Conservation (phyloP, 2,113 vertebrate genomes). For the Boleophthalmus pectinirostris region DNA sequence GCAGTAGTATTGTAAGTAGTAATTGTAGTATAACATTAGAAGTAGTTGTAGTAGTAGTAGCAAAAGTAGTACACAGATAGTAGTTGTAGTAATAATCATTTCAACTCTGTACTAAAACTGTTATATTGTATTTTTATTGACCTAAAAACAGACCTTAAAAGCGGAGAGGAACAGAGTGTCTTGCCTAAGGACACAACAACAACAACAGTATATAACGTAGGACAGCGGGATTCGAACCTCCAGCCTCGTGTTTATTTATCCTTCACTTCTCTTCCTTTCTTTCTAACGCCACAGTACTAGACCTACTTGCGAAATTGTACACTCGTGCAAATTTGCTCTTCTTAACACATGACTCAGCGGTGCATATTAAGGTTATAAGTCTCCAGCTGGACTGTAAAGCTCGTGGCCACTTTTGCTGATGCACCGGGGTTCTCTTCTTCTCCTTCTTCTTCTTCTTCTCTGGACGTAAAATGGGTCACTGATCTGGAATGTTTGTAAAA, state of each 20-base stretch:
- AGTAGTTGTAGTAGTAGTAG: too few relatives aligned
- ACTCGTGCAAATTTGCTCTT: neutral
- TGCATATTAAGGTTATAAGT: neutral
- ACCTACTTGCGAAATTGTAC: neutral
- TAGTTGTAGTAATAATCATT: too few relatives aligned
- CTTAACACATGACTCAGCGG: neutral
- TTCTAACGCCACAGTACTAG: neutral
- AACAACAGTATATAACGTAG: too few relatives aligned
- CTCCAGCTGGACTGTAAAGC: neutral
- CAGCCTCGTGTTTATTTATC: neutral
- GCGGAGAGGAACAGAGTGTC: neutral
- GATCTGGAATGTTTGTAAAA: neutral
- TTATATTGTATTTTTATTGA: too few relatives aligned
- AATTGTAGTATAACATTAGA: too few relatives aligned
- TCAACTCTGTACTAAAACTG: too few relatives aligned
- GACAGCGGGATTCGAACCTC: neutral
- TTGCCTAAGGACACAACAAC: neutral
- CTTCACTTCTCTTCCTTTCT: neutral
- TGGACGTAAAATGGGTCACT: neutral
- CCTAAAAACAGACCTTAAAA: too few relatives aligned
- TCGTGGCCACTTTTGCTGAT: neutral
- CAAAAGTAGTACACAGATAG: too few relatives aligned
- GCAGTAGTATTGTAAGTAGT: too few relatives aligned
- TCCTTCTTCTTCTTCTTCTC: neutral
- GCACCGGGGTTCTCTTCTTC: neutral